A percentile compares a stretch with the other conserved stretches of the same genome.
Evolutionary conservation across 2,113 vertebrate genomes (phyloP).

Genomic region (Sinocyclocheilus anshuiensis): DNA sequence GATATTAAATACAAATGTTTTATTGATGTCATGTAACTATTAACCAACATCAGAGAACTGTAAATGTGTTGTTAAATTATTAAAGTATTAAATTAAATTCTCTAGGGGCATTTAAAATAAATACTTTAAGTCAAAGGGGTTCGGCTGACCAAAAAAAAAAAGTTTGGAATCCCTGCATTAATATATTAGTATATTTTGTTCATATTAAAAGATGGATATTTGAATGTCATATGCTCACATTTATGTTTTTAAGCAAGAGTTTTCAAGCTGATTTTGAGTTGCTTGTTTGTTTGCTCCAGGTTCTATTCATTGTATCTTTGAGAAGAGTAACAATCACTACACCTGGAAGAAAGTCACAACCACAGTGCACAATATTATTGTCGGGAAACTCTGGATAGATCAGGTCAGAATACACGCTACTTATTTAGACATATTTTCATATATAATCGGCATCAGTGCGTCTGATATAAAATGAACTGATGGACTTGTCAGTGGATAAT

Average conservation of each 20-base stretch:
- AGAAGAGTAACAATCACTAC: conserved; percentile 90
- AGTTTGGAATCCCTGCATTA: too few species aligned
- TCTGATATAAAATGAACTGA: background rate
- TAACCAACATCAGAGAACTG: too few species aligned
- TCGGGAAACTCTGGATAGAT: conserved; percentile 97
- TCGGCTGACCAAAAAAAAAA: too few species aligned
- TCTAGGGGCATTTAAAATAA: too few species aligned
- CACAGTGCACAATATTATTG: conserved; percentile 97
- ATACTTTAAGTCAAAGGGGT: too few species aligned
- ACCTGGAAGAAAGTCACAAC: conserved; percentile 98
- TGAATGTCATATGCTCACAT: background rate
- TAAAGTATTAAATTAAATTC: too few species aligned
- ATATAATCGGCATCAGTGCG: background rate
- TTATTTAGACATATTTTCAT: background rate
- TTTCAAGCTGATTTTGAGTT: background rate
- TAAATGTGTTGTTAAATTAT: too few species aligned
- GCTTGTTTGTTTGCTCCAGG: conserved; percentile 71
- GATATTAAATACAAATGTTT: too few species aligned
- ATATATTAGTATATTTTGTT: background rate
- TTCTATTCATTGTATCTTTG: conserved; percentile 94
- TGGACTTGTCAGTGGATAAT: background rate
- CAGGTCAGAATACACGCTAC: conserved; percentile 77
- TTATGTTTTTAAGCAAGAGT: too few species aligned
- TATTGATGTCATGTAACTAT: too few species aligned
- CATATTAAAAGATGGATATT: background rate